Percentiles rank a stretch among this genome's conserved stretches.
Evolutionary conservation across 2,113 vertebrate genomes (phyloP).

Genomic region (Vanacampus margaritifer): DNA sequence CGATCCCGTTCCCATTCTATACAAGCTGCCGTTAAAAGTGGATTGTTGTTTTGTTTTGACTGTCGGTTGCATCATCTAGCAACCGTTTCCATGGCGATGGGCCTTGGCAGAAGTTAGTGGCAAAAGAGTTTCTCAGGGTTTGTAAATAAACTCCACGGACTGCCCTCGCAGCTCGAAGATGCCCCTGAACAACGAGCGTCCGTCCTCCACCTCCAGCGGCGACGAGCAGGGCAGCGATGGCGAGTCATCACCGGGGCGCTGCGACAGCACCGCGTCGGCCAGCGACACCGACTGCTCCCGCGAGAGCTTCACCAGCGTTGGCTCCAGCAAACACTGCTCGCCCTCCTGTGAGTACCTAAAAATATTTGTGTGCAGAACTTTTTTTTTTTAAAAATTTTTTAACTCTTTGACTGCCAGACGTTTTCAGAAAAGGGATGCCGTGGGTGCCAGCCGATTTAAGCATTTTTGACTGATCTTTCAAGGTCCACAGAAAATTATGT

Average conservation of each 20-base stretch:
- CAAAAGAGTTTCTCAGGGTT: not conserved
- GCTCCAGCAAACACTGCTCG: conserved; percentile 87
- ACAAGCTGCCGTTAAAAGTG: conserved; percentile 14
- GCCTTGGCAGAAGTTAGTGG: not conserved
- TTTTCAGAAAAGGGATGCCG: too few species aligned
- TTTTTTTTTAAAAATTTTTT: too few species aligned
- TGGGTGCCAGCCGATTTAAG: too few species aligned
- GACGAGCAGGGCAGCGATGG: conserved; percentile 82
- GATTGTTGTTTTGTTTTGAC: not conserved
- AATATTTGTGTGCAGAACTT: too few species aligned
- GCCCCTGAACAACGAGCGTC: conserved; percentile 82
- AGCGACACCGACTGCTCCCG: conserved; percentile 82
- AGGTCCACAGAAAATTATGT: too few species aligned
- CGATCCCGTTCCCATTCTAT: conserved; percentile 10
- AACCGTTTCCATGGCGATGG: not conserved
- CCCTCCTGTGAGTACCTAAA: conserved; percentile 82
- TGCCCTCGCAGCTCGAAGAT: conserved; percentile 68
- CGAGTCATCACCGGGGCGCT: conserved; percentile 77
- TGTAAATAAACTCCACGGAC: not conserved
- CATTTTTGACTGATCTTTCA: too few species aligned
- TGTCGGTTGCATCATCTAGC: not conserved
- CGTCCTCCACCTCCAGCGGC: conserved; percentile 61
- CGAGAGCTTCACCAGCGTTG: conserved; percentile 85
- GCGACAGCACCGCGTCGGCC: conserved; percentile 78
- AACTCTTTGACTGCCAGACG: too few species aligned